Percentiles rank a stretch among this genome's conserved stretches.
Evolutionary conservation across 2,113 vertebrate genomes (phyloP).

Genomic region (Chitala chitala): DNA sequence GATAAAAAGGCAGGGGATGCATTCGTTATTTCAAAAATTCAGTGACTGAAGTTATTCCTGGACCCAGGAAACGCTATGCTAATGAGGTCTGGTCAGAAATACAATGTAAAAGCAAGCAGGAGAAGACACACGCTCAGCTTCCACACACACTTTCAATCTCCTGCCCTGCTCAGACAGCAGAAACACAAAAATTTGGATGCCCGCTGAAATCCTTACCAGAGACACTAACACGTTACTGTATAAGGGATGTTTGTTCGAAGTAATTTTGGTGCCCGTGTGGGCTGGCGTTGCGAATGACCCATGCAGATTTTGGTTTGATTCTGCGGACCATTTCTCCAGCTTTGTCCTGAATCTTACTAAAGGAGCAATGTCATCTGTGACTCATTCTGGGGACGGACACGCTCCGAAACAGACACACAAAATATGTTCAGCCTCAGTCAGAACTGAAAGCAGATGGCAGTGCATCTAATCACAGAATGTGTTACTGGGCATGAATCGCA

Average conservation of each 20-base stretch:
- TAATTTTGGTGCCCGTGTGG: background rate
- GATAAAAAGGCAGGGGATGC: background rate
- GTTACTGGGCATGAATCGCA: background rate
- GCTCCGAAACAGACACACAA: background rate
- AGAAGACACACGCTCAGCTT: constrained; percentile 15
- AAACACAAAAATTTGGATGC: background rate
- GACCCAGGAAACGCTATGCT: constrained; percentile 25
- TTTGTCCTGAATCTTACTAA: background rate
- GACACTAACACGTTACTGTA: background rate
- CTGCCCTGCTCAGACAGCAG: background rate
- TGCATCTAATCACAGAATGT: constrained; percentile 7
- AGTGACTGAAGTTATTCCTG: constrained; percentile 8
- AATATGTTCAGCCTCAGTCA: background rate
- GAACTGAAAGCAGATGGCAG: background rate
- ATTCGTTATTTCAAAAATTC: background rate
- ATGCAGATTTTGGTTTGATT: background rate
- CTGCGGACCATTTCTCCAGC: too few relatives aligned
- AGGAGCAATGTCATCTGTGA: background rate
- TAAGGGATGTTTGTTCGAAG: background rate
- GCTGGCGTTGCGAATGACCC: background rate
- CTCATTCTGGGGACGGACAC: background rate
- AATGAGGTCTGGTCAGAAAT: constrained; percentile 37
- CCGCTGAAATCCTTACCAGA: constrained; percentile 2
- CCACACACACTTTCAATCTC: constrained; percentile 12
- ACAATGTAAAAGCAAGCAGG: constrained; percentile 13